Percentiles rank a stretch among this genome's conserved stretches.
phyloP scores from a whole-genome alignment of 2,113 vertebrate species.

The Ammodytes dubius region DNA sequence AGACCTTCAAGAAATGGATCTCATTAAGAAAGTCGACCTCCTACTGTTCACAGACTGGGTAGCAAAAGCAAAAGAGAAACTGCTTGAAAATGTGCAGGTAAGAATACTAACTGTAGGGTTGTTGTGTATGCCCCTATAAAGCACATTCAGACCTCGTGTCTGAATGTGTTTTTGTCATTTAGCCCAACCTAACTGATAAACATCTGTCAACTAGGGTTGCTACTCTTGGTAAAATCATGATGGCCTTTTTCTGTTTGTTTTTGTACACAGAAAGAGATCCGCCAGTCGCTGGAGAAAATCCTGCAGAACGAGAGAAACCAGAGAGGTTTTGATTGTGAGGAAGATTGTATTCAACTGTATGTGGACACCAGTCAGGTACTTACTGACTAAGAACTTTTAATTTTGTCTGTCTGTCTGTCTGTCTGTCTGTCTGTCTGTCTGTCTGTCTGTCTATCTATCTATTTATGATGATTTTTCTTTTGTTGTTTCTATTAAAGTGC shows the following conservation, averaged over 20 bases:
- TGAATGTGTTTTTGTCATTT: too few relatives aligned
- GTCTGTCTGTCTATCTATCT: not conserved
- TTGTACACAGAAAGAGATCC: conserved; percentile 15
- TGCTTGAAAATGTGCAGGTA: conserved; percentile 59
- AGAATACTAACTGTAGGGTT: not conserved
- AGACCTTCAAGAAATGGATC: conserved; percentile 2
- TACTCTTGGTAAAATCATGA: too few relatives aligned
- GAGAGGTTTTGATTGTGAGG: too few relatives aligned
- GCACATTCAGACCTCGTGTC: too few relatives aligned
- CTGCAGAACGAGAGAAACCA: conserved; percentile 29
- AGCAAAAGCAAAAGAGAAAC: conserved; percentile 36
- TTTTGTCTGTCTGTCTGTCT: too few relatives aligned
- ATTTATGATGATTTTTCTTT: not conserved
- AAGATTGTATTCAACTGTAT: conserved; percentile 59
- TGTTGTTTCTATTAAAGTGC: conserved; percentile 19
- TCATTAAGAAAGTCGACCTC: conserved; percentile 29
- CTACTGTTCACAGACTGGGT: conserved; percentile 43
- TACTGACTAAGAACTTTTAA: too few relatives aligned
- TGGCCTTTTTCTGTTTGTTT: not conserved
- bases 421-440: too few relatives aligned
- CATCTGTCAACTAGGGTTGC: too few relatives aligned
- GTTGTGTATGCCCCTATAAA: too few relatives aligned
- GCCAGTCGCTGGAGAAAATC: not conserved
- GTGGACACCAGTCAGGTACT: conserved; percentile 78
- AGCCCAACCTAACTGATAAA: too few relatives aligned